Base-by-base conservation (phyloP, 2,113 vertebrate genomes). In the Psittacara wagleri region DNA sequence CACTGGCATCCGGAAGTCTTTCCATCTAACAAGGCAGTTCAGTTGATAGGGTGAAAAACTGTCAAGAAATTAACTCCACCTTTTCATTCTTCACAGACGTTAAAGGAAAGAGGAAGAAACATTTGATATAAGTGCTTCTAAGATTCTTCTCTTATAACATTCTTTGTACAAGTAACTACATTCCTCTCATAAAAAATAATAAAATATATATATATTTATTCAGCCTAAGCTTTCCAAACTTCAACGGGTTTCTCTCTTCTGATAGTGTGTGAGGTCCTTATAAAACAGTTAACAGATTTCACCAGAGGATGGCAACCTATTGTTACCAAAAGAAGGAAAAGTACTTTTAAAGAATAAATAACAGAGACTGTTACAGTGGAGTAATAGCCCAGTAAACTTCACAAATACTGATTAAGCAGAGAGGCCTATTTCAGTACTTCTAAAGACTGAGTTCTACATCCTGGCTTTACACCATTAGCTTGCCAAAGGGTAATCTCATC, bases 221-320 rank as follows among this genome's bases (percentile, higher is more conserved):
- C 28, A 3, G 3, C 12, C 24, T 51, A 72, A 72, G 11, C 11
- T 68, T 88, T 81, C 41, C 29, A 61, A 55, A 72, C 4, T 64
- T 74, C 13, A 46, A 63, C 14, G 3, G 13, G 11, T 18, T 84
- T 39, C 63, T 46, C 8, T 43, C 12, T 24, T 24, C 55, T 52
- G 35, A 82, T 52, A 75, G 54, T 15, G 28, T 82, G 28, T 13
- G 29, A 35, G 37, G 46, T 74, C 59, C n/a, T n/a, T 51, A 18
- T 9, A 46, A 17, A 27, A 25, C 20, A 88, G n/a, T 81, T 94
- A 86, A 64, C 54, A 46, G 37, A 63, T 93, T 49, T 83, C 83
- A 95, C 97, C 97, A 97, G 90, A 86, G 73, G 97, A 94, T 97
- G 98, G 97, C 97, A 97, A 96, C 70, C 91, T 96, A 44, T 29